These are phyloP conservation scores for Epiblema foenella DNA, from an alignment of 2,888 invertebrate species.

Conservation along the genomic window DNA sequence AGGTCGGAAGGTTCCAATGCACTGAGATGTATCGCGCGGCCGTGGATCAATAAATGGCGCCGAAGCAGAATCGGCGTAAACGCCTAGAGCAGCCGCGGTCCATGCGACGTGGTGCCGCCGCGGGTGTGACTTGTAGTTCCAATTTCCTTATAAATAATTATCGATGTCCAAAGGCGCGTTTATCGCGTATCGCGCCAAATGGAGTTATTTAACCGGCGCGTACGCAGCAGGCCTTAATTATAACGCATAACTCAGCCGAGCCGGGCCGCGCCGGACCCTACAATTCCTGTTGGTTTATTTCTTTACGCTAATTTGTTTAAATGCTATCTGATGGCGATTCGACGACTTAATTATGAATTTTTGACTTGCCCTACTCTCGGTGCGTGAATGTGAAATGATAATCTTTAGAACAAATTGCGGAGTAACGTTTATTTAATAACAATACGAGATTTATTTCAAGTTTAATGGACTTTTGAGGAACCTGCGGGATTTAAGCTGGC, in stretches of 20 bases:
- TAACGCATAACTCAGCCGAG: slow-evolving; percentile 69
- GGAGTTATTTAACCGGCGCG: slow-evolving; percentile 56
- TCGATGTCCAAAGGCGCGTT: slow-evolving; percentile 63
- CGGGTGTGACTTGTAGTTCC: slow-evolving; percentile 59
- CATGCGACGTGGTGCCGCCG: slow-evolving; percentile 37
- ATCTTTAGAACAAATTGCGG: slow-evolving; percentile 25
- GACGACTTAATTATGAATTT: slow-evolving; percentile 65
- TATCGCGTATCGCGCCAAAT: slow-evolving; percentile 63
- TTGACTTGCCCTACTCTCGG: slow-evolving; percentile 55
- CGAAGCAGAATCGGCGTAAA: slow-evolving; percentile 3
- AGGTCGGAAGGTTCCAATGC: background rate
- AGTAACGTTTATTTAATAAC: slow-evolving; percentile 18
- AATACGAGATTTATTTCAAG: slow-evolving; percentile 14
- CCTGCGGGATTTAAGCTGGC: background rate
- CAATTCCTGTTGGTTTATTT: slow-evolving; percentile 67
- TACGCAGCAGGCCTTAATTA: slow-evolving; percentile 74
- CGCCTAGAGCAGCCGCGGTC: background rate
- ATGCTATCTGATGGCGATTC: slow-evolving; percentile 65
- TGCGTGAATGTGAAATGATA: slow-evolving; percentile 15
- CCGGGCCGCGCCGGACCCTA: slow-evolving; percentile 48
- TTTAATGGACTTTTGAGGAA: slow-evolving; percentile 8
- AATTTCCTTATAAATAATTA: slow-evolving; percentile 74
- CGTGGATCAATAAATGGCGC: slow-evolving; percentile 27
- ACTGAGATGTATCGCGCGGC: slow-evolving; percentile 9
- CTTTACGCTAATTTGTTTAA: slow-evolving; percentile 72